A percentile compares a stretch with the other conserved stretches of the same genome.
Conservation (phyloP, 2,888 invertebrate genomes). For the Tetropium fuscum region DNA sequence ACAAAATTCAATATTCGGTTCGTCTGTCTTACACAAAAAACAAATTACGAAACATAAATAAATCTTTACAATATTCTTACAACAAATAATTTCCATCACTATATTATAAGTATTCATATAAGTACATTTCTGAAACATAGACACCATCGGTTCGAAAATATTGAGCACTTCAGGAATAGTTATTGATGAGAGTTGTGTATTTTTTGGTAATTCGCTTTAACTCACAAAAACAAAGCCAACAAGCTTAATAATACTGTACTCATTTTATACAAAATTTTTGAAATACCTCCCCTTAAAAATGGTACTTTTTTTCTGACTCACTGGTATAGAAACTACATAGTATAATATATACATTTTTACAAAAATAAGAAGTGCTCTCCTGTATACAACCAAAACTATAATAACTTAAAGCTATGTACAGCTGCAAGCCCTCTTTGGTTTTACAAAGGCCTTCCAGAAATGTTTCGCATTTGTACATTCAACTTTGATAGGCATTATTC, state of each 20-base stretch:
- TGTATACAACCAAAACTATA: slow-evolving; percentile 50
- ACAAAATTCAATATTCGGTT: slow-evolving; percentile 10
- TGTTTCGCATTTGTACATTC: not conserved
- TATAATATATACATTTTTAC: slow-evolving; percentile 29
- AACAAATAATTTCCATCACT: too few species aligned
- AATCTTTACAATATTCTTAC: slow-evolving; percentile 24
- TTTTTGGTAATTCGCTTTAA: slow-evolving; percentile 4
- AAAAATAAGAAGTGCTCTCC: slow-evolving; percentile 47
- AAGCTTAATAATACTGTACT: too few species aligned
- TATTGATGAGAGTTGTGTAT: slow-evolving; percentile 12
- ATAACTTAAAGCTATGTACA: slow-evolving; percentile 66
- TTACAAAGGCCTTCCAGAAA: slow-evolving; percentile 27
- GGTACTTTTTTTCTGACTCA: too few species aligned
- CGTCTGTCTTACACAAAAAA: slow-evolving; percentile 24
- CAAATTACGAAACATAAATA: slow-evolving; percentile 21
- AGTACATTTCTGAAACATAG: too few species aligned
- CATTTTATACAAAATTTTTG: too few species aligned
- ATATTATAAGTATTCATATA: too few species aligned
- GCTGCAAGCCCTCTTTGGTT: slow-evolving; percentile 64
- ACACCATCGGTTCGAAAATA: too few species aligned
- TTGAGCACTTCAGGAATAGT: slow-evolving; percentile 37
- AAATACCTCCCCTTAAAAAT: too few species aligned
- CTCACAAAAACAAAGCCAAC: slow-evolving; percentile 9
- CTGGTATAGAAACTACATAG: too few species aligned
- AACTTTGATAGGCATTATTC: too few species aligned